These are phyloP conservation scores for Pterocles gutturalis DNA, from an alignment of 2,113 vertebrate species.

Conservation along the genomic window DNA sequence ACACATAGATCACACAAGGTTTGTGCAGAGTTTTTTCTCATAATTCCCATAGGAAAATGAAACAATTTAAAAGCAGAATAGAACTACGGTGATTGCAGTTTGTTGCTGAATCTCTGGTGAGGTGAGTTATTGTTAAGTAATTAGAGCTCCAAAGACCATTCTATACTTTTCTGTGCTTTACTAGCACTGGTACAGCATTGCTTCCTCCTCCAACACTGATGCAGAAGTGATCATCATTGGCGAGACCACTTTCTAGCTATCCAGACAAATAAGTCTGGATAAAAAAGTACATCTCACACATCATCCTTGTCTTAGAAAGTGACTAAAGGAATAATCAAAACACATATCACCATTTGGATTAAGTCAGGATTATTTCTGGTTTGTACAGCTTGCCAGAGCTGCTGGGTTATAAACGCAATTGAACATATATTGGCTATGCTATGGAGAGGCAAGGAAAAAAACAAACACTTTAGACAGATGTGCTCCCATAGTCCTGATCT, in stretches of 20 bases:
- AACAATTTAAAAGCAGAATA: background rate
- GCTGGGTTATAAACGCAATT: background rate
- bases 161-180: background rate
- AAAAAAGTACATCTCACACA: background rate
- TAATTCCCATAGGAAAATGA: background rate
- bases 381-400: background rate
- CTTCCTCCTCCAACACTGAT: background rate
- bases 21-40: background rate
- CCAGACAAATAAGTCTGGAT: background rate
- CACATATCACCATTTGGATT: background rate
- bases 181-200: background rate
- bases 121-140: background rate
- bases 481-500: background rate
- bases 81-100: background rate
- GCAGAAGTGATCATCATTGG: background rate
- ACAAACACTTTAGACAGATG: background rate
- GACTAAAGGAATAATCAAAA: background rate
- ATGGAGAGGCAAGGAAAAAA: background rate
- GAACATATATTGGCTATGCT: background rate
- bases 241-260: background rate
- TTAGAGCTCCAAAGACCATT: background rate
- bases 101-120: background rate
- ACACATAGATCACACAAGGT: background rate
- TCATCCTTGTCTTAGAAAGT: background rate
- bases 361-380: background rate